These are phyloP conservation scores for Diglossa brunneiventris DNA, from an alignment of 2,113 vertebrate genomes.

Conservation along the genomic window DNA sequence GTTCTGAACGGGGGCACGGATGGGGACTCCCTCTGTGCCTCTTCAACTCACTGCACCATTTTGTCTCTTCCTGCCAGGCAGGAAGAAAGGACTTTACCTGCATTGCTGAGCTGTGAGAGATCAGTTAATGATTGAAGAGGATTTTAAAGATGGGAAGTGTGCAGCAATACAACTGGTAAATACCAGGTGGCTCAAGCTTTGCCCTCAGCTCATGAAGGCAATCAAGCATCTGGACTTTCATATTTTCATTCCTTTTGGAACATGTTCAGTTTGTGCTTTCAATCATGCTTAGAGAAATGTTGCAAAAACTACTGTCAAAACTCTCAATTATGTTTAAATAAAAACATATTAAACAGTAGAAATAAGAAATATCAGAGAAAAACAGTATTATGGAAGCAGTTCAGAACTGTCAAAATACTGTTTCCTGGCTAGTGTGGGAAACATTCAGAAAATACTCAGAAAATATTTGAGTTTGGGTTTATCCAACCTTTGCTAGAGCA, in stretches of 20 bases:
- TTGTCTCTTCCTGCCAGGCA: not conserved
- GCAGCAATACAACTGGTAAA: not conserved
- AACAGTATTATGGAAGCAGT: not conserved
- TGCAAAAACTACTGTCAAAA: not conserved
- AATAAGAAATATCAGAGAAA: not conserved
- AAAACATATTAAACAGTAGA: not conserved
- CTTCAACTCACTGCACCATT: not conserved
- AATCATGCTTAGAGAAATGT: not conserved
- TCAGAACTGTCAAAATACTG: not conserved
- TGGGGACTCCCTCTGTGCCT: not conserved
- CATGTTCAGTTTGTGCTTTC: not conserved
- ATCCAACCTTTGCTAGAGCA: not conserved
- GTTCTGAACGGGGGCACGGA: not conserved
- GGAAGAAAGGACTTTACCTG: not conserved
- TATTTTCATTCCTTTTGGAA: not conserved
- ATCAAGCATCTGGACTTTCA: not conserved
- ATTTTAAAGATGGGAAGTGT: not conserved
- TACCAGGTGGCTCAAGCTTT: not conserved
- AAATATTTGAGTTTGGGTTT: not conserved
- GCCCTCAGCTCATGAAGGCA: not conserved
- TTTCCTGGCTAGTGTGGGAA: not conserved
- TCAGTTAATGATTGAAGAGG: conserved; percentile 1
- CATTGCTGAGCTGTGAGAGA: not conserved
- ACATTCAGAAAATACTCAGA: not conserved
- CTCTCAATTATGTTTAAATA: not conserved